Conservation (phyloP, 2,888 invertebrate species). For the Phortica magna region DNA sequence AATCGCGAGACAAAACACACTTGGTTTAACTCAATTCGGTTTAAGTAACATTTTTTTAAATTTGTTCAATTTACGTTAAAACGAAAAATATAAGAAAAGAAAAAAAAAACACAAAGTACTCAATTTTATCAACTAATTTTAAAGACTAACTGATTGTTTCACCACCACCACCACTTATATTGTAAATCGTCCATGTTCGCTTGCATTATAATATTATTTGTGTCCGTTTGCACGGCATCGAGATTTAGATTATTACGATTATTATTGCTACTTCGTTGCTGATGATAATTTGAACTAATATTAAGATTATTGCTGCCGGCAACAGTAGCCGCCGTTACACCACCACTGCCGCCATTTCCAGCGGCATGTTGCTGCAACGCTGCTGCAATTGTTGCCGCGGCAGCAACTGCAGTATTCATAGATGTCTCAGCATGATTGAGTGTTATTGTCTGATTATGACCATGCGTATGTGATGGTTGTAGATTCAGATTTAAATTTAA, state of each 20-base stretch:
- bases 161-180: conserved; percentile 77
- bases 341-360: conserved; percentile 44
- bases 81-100: conserved; percentile 7
- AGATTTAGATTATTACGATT: conserved; percentile 62
- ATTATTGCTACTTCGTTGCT: conserved; percentile 46
- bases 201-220: conserved; percentile 76
- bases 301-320: conserved; percentile 58
- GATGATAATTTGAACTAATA: conserved; percentile 61
- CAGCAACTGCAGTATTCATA: conserved; percentile 48
- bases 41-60: not conserved
- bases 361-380: conserved; percentile 60
- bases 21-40: too few species aligned
- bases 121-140: conserved; percentile 36
- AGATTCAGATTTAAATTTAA: conserved; percentile 70
- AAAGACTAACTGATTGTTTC: conserved; percentile 54
- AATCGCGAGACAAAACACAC: too few species aligned
- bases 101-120: not conserved
- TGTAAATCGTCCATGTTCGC: conserved; percentile 76
- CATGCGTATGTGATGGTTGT: conserved; percentile 63
- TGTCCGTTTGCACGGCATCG: conserved; percentile 65
- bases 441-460: conserved; percentile 71
- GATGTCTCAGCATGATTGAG: conserved; percentile 33
- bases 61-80: not conserved
- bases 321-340: not conserved
- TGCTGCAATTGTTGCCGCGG: conserved; percentile 63